Evolutionary conservation across 2,113 vertebrate genomes (phyloP).

Genomic region (Eira barbara): DNA sequence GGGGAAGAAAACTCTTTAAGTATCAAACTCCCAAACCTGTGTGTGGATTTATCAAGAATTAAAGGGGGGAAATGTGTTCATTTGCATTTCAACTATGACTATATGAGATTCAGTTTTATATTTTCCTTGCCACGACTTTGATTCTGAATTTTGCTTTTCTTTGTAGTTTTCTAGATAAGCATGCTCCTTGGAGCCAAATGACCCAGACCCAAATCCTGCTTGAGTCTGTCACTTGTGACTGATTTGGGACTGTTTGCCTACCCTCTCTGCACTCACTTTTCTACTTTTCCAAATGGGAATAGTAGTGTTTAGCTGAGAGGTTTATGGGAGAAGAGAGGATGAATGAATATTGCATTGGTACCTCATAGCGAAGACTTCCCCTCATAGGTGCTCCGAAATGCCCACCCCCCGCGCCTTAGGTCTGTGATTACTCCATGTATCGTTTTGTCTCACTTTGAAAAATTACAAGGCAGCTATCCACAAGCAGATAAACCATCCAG

Average conservation of each 20-base stretch:
- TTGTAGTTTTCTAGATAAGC: not conserved
- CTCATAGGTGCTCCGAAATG: not conserved
- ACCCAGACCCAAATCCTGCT: not conserved
- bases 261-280: not conserved
- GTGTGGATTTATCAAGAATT: not conserved
- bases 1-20: not conserved
- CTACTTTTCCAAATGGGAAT: not conserved
- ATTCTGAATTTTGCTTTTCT: slow-evolving; percentile 19
- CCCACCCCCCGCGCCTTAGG: not conserved
- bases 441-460: not conserved
- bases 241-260: not conserved
- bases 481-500: not conserved
- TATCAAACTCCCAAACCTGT: not conserved
- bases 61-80: not conserved
- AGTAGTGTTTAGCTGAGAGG: not conserved
- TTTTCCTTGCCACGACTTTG: not conserved
- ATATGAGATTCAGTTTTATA: not conserved
- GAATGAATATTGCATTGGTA: not conserved
- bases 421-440: not conserved
- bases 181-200: not conserved
- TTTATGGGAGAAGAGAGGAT: not conserved
- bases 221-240: not conserved
- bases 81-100: not conserved
- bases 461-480: not conserved
- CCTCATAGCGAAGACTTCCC: not conserved